A percentile compares a stretch with the other conserved stretches of the same genome.
Conservation (phyloP, 2,113 vertebrate species). For the Acinonyx jubatus region DNA sequence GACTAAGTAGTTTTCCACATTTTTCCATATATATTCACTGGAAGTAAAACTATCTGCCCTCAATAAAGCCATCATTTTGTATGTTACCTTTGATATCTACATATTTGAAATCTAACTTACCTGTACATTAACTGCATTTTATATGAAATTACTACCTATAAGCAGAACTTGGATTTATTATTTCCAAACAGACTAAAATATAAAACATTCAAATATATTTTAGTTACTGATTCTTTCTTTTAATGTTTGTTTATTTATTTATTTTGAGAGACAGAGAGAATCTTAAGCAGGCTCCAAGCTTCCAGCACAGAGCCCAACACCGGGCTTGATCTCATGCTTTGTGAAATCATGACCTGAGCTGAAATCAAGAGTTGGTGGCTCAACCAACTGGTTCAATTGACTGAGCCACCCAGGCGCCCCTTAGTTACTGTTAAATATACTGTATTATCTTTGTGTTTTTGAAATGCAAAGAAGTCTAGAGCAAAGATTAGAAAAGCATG, state of each 20-base stretch:
- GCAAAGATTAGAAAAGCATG: neutral
- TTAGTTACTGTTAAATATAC: neutral
- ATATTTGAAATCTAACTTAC: constrained; percentile 7
- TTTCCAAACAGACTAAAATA: constrained; percentile 11
- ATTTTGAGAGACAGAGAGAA: no score
- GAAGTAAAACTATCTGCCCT: neutral
- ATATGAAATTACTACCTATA: neutral
- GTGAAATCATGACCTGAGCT: no score
- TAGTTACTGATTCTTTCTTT: neutral
- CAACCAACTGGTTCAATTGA: no score
- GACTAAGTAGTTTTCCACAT: constrained; percentile 15
- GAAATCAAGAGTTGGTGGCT: no score
- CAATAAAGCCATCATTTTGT: constrained; percentile 20
- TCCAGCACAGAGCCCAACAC: no score
- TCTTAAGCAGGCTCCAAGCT: no score
- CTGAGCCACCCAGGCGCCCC: no score
- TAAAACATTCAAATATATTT: constrained; percentile 13
- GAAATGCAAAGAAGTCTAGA: neutral
- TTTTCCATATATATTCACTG: neutral
- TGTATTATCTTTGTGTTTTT: neutral
- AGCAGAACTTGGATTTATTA: neutral
- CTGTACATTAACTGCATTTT: constrained; percentile 9
- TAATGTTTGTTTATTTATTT: no score
- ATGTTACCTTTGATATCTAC: constrained; percentile 31
- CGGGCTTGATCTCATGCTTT: no score